Evolutionary conservation across 2,797 vertebrate species (phyloP), one percentile per base, ranked within the genome.

Genomic region (Xenentodon cancila): DNA sequence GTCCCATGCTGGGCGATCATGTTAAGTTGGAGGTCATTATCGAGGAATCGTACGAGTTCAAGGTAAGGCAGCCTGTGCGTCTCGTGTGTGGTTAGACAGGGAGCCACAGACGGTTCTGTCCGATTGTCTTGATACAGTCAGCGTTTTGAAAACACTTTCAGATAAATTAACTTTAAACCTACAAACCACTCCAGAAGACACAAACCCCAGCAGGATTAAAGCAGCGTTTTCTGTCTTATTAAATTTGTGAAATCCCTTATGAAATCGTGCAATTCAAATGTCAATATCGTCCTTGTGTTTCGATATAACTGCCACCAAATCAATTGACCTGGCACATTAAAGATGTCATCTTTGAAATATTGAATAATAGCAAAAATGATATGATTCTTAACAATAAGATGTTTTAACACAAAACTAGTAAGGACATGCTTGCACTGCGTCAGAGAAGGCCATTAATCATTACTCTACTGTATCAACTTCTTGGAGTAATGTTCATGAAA

Each of bases 11-110:
- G 61, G 97, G 97, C 19, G 97, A 99, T 68, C 96, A 99, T 59
- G 93, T 94, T 76, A 98, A 95, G 68, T 92, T 99, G 12, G 97
- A 99, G 88, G 80, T 99, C 85, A 94, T 99, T 92, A 99, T 99
- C 34, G 97, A 99, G 84, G 97, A 99, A 54, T 99, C 97, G 20
- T 99, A 99, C 0, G 97, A 99, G 85, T 99, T 99, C 89, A 99
- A 99, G 96, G 97, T 98, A 84, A 43, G 59, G 25, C 12, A 1
- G 9, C 7, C 18, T 15, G 7, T 21, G 11, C 40, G 15, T 42
- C 40, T 8, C 7, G 3, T 45, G 21, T 64, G 53, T 51, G 37
- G 25, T 51, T 9, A 34, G n/a, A 48, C 13, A 2, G 15, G 8
- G 18, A 22, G 37, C 16, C 9, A 6, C 5, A 37, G 32, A 5